Percentiles rank a stretch among this genome's conserved stretches.
Evolutionary conservation across 92 coral and sea anemone species (phyloP).

Genomic region (Bergia sp.): DNA sequence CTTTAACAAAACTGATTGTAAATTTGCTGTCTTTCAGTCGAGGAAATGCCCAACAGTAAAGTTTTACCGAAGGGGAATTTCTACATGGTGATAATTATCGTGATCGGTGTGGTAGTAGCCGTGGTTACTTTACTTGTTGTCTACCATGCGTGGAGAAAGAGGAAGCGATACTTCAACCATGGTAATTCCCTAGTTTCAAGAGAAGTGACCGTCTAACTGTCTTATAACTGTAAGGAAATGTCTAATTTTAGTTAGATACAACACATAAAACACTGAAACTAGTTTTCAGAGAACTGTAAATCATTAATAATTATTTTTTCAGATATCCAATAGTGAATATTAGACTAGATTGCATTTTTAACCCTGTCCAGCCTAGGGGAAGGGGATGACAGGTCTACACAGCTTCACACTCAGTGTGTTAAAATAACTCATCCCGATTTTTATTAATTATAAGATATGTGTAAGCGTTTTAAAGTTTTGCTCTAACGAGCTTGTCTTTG

Average conservation of each 20-base stretch:
- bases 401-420: too few species aligned
- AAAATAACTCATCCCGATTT: too few species aligned
- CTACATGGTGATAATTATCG: slow-evolving; percentile 6
- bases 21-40: background rate
- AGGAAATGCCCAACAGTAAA: background rate
- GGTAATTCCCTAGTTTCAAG: slow-evolving; percentile 33
- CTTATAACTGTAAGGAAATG: slow-evolving; percentile 30
- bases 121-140: background rate
- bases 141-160: slow-evolving; percentile 36
- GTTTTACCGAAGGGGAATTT: slow-evolving; percentile 15
- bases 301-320: too few species aligned
- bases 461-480: too few species aligned
- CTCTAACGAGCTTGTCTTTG: background rate
- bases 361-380: too few species aligned
- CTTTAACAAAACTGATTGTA: background rate
- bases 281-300: too few species aligned
- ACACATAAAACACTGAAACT: background rate
- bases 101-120: background rate
- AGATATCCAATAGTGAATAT: too few species aligned
- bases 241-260: slow-evolving; percentile 20
- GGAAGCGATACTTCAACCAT: slow-evolving; percentile 34
- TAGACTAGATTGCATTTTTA: too few species aligned
- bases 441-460: too few species aligned
- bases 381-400: too few species aligned
- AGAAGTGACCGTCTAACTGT: slow-evolving; percentile 37